Evolutionary conservation across 2,113 vertebrate species (phyloP).

Genomic region (Rhineura floridana): DNA sequence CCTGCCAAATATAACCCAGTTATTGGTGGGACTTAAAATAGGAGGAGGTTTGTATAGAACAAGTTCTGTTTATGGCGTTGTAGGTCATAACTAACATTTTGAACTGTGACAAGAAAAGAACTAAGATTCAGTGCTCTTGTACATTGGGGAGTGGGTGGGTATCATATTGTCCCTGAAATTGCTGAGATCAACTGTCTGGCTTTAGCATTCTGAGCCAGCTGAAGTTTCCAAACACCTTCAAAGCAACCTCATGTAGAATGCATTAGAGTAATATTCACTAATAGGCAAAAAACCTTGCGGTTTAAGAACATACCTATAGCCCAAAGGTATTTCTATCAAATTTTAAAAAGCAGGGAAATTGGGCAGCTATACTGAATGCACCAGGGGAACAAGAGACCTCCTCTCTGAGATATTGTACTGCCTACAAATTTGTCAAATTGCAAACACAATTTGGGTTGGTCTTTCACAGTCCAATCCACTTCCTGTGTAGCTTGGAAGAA

Average conservation of each 20-base stretch:
- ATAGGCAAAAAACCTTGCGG: too few species aligned
- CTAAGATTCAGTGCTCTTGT: neutral
- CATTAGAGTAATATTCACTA: neutral
- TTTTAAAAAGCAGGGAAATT: too few species aligned
- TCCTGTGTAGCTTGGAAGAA: too few species aligned
- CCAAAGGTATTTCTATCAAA: too few species aligned
- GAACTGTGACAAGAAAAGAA: neutral
- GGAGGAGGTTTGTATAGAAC: neutral
- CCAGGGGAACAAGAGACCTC: too few species aligned
- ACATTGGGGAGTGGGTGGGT: neutral
- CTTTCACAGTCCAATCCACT: too few species aligned
- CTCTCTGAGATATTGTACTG: too few species aligned
- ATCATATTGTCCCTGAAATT: neutral
- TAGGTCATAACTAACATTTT: neutral
- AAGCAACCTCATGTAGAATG: neutral
- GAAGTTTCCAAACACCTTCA: neutral
- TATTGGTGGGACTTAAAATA: neutral
- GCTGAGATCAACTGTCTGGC: neutral
- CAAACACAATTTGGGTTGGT: too few species aligned
- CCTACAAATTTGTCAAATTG: too few species aligned
- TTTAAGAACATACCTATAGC: too few species aligned
- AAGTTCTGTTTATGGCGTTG: neutral
- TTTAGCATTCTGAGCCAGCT: neutral
- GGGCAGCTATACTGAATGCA: too few species aligned
- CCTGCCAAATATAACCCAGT: neutral